Evolutionary conservation across 1,140 invertebrate genomes (phyloP).

Genomic region (Bombus consobrinus): DNA sequence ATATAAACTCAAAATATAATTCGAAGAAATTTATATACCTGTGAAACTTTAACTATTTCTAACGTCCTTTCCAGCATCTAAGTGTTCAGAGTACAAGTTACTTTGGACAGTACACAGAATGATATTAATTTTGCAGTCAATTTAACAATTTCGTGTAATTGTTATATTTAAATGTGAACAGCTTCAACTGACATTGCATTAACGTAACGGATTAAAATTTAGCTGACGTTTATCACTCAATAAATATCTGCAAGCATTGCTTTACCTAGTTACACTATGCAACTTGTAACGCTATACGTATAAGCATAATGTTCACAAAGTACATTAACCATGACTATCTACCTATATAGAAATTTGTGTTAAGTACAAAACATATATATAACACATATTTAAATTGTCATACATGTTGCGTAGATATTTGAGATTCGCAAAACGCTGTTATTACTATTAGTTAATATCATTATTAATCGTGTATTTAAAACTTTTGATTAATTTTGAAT

Average conservation of each 20-base stretch:
- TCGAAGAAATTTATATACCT: not conserved
- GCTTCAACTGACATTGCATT: not conserved
- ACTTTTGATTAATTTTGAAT: too few species aligned
- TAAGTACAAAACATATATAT: conserved; percentile 10
- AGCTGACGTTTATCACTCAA: conserved; percentile 16
- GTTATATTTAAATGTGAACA: not conserved
- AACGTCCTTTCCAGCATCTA: not conserved
- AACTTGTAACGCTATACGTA: not conserved
- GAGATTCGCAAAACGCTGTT: too few species aligned
- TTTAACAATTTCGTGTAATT: conserved; percentile 2
- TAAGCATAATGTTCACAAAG: conserved; percentile 36
- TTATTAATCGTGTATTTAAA: too few species aligned
- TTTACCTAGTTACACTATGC: conserved; percentile 16
- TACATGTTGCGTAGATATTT: not conserved
- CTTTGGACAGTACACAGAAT: too few species aligned
- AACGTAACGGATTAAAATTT: not conserved
- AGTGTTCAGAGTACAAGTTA: not conserved
- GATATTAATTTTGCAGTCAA: not conserved
- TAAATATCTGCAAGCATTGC: conserved; percentile 19
- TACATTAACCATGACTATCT: conserved; percentile 40
- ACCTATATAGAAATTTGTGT: conserved; percentile 6
- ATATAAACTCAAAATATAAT: not conserved
- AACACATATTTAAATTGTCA: not conserved
- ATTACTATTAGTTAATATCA: not conserved
- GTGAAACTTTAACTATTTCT: not conserved